Conservation (phyloP, 2,797 vertebrate species). For the Leuciscus waleckii region DNA sequence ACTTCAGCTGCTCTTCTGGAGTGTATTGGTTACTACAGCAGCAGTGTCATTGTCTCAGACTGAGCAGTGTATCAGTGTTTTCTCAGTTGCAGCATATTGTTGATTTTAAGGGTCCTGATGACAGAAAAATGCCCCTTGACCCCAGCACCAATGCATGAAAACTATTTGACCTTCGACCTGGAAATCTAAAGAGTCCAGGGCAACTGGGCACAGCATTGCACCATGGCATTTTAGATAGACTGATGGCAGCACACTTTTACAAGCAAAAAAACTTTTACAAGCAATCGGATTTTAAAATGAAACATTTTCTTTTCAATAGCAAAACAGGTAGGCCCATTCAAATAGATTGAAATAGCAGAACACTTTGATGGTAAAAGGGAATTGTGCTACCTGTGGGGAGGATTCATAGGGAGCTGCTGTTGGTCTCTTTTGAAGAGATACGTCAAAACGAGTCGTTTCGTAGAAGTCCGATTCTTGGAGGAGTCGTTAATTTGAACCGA, state of each 20-base stretch:
- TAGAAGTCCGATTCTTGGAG: slow-evolving; percentile 27
- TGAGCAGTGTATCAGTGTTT: slow-evolving; percentile 38
- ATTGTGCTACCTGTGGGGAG: no score
- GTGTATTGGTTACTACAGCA: slow-evolving; percentile 20
- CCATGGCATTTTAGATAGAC: slow-evolving; percentile 66
- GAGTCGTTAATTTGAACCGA: not conserved
- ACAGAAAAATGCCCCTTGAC: slow-evolving; percentile 60
- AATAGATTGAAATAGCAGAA: not conserved
- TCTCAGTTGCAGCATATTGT: slow-evolving; percentile 52
- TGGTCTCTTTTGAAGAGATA: slow-evolving; percentile 55
- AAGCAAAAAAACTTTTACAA: not conserved
- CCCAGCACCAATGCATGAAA: slow-evolving; percentile 61
- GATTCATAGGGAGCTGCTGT: slow-evolving; percentile 3
- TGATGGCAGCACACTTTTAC: slow-evolving; percentile 59
- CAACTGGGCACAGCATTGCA: slow-evolving; percentile 61
- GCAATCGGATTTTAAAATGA: not conserved
- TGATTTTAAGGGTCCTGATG: slow-evolving; percentile 54
- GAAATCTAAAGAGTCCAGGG: slow-evolving; percentile 61
- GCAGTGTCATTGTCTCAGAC: not conserved
- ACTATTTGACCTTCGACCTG: slow-evolving; percentile 72
- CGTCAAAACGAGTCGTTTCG: slow-evolving; percentile 66
- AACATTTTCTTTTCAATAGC: not conserved
- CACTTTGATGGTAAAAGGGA: not conserved
- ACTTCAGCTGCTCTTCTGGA: slow-evolving; percentile 27
- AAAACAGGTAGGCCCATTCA: not conserved